phyloP scores from a whole-genome alignment of 2,888 invertebrate genomes.

The Dolichopus griseipennis region DNA sequence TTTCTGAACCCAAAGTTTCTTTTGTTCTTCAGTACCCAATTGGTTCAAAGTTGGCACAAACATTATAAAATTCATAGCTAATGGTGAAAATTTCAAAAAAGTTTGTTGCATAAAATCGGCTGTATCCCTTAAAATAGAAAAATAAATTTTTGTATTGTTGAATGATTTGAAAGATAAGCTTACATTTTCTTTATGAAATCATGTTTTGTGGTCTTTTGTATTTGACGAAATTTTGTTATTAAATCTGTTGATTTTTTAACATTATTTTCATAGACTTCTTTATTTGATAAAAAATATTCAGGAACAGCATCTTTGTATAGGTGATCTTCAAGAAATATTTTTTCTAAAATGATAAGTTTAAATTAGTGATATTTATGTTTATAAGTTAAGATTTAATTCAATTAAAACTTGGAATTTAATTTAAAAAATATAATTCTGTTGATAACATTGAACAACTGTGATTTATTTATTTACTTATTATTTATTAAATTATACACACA shows the following conservation, averaged over 20 bases:
- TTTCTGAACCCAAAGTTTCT: constrained; percentile 71
- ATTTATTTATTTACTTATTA: no score
- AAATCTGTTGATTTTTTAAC: constrained; percentile 53
- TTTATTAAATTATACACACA: no score
- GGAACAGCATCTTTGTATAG: constrained; percentile 59
- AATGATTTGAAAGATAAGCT: no score
- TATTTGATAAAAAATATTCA: constrained; percentile 70
- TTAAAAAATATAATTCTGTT: no score
- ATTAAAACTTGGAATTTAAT: no score
- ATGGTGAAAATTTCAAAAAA: constrained; percentile 27
- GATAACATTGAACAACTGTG: no score
- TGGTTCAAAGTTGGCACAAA: constrained; percentile 80
- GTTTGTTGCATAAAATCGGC: no score
- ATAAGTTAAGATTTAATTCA: no score
- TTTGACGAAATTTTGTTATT: constrained; percentile 59
- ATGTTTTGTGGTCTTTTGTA: constrained; percentile 49
- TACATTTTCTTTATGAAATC: no score
- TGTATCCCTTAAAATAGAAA: no score
- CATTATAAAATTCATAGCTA: constrained; percentile 77
- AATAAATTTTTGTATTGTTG: no score
- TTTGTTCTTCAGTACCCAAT: constrained; percentile 79
- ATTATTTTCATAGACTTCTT: constrained; percentile 72
- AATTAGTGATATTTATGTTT: no score
- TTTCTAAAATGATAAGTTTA: constrained; percentile 28
- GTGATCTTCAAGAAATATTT: constrained; percentile 49